Evolutionary conservation across 2,888 invertebrate species (phyloP).

Genomic region (Ichneumon xanthorius): DNA sequence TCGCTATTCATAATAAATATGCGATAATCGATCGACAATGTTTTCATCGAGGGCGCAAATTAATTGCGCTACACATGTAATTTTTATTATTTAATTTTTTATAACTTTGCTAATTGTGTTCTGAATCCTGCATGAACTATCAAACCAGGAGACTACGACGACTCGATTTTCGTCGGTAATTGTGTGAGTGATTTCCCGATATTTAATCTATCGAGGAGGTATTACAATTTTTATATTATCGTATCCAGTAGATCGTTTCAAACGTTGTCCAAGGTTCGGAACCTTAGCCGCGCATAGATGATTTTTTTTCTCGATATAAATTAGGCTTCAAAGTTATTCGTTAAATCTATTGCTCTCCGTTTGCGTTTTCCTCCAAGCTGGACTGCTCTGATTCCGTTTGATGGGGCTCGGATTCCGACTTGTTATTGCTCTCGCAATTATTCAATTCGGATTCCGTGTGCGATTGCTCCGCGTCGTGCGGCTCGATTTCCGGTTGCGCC

Average conservation of each 20-base stretch:
- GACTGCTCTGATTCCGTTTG: background rate
- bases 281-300: background rate
- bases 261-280: background rate
- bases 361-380: background rate
- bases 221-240: background rate
- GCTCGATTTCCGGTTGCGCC: conserved; percentile 15
- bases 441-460: conserved; percentile 30
- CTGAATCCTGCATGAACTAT: background rate
- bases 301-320: background rate
- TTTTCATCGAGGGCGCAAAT: background rate
- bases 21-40: background rate
- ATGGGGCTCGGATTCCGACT: conserved; percentile 6
- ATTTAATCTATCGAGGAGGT: background rate
- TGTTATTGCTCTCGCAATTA: background rate
- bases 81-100: background rate
- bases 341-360: conserved; percentile 24
- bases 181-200: background rate
- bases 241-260: background rate
- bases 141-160: background rate
- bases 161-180: background rate
- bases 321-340: background rate
- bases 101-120: background rate
- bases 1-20: background rate
- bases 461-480: background rate
- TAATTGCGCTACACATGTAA: background rate